Conservation (phyloP, 2,797 vertebrate genomes). For the Aldrovandia affinis region DNA sequence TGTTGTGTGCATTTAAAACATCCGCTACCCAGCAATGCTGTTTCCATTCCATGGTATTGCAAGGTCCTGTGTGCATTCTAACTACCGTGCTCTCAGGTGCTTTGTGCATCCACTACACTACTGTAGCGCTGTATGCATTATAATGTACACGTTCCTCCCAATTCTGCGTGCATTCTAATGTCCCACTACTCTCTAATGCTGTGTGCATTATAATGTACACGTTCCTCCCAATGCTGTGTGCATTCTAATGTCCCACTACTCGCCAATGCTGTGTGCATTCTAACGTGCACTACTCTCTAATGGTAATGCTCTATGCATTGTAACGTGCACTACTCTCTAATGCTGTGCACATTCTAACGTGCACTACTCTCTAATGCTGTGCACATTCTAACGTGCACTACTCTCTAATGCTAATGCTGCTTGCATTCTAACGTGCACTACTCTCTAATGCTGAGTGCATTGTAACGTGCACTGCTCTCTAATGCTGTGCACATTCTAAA, state of each 20-base stretch:
- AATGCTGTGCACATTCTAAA: too few species aligned
- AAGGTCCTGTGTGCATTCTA: not conserved
- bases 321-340: not conserved
- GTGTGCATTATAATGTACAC: not conserved
- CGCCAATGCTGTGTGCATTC: not conserved
- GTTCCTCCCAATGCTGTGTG: not conserved
- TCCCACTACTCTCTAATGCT: not conserved
- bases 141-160: not conserved
- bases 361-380: not conserved
- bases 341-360: not conserved
- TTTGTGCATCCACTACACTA: too few species aligned
- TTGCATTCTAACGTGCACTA: too few species aligned
- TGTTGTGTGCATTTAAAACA: too few species aligned
- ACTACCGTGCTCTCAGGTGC: not conserved
- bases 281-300: not conserved
- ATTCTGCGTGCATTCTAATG: not conserved
- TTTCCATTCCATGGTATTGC: too few species aligned
- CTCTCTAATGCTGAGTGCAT: too few species aligned
- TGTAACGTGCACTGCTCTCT: too few species aligned
- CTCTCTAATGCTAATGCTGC: not conserved
- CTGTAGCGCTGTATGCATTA: too few species aligned
- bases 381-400: not conserved
- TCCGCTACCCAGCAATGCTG: too few species aligned
- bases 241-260: not conserved
- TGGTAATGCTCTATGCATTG: not conserved